Percentiles rank a stretch among this genome's conserved stretches.
These are phyloP conservation scores for Echiichthys vipera DNA, from an alignment of 2,797 vertebrate species.

Conservation along the genomic window DNA sequence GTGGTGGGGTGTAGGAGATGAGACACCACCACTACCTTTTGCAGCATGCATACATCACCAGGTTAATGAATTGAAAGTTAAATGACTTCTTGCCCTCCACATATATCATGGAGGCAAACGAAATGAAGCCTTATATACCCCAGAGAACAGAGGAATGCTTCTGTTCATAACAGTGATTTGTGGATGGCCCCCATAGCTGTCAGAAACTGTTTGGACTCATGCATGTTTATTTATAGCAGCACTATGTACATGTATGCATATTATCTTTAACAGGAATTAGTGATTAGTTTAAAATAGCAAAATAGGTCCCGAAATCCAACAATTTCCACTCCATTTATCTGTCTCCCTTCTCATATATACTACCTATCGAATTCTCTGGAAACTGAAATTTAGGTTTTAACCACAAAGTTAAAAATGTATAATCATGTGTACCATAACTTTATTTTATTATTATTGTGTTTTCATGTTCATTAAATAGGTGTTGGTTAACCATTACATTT, in stretches of 20 bases:
- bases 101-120: slow-evolving; percentile 82
- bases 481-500: background rate
- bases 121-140: slow-evolving; percentile 82
- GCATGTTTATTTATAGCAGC: slow-evolving; percentile 4
- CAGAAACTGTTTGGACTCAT: slow-evolving; percentile 46
- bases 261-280: no score
- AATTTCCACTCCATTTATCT: background rate
- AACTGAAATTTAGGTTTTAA: background rate
- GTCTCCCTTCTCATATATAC: background rate
- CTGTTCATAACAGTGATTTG: slow-evolving; percentile 86
- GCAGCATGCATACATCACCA: slow-evolving; percentile 79
- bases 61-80: slow-evolving; percentile 85
- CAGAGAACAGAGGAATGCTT: slow-evolving; percentile 86
- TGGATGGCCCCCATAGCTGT: slow-evolving; percentile 65
- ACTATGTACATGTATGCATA: background rate
- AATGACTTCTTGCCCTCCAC: slow-evolving; percentile 85
- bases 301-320: background rate
- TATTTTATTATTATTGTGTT: background rate
- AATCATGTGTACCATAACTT: background rate
- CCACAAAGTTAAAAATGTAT: background rate
- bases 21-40: slow-evolving; percentile 62
- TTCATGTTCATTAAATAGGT: background rate
- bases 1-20: slow-evolving; percentile 52
- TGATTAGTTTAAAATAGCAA: background rate
- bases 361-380: background rate